Evolutionary conservation across 2,113 vertebrate genomes (phyloP).

Genomic region (Maccullochella peelii): DNA sequence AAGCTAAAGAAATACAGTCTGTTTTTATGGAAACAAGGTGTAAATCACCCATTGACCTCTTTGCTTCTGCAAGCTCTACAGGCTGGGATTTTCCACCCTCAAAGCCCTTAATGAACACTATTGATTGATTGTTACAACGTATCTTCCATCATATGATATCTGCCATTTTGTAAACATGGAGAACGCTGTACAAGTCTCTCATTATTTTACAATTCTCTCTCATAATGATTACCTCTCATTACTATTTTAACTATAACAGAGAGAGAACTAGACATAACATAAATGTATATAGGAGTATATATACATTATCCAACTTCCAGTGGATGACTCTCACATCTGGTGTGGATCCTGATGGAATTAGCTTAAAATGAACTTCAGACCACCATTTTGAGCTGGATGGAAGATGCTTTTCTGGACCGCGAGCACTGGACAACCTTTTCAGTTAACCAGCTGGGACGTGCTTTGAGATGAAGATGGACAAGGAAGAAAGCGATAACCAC

Average conservation of each 20-base stretch:
- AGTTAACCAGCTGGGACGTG: not conserved
- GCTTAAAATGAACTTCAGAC: not conserved
- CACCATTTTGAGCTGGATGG: not conserved
- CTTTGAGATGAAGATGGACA: not conserved
- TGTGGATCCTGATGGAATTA: not conserved
- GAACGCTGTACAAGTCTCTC: not conserved
- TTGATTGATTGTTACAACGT: not conserved
- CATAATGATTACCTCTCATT: not conserved
- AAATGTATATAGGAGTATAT: not conserved
- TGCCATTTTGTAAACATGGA: not conserved
- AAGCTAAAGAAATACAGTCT: not conserved
- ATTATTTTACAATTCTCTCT: not conserved
- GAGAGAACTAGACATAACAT: not conserved
- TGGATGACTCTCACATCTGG: not conserved
- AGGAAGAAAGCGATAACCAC: not conserved
- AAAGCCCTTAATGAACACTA: not conserved
- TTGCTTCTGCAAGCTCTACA: not conserved
- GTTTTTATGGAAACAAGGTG: not conserved
- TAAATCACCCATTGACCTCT: not conserved
- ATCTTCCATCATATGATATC: not conserved
- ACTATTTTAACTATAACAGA: not conserved
- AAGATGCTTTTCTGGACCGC: not conserved
- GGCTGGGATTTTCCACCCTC: not conserved
- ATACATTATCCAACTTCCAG: not conserved
- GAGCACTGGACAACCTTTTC: not conserved